phyloP scores from a whole-genome alignment of 23 tunicate species.

The Phallusia fumigata region DNA sequence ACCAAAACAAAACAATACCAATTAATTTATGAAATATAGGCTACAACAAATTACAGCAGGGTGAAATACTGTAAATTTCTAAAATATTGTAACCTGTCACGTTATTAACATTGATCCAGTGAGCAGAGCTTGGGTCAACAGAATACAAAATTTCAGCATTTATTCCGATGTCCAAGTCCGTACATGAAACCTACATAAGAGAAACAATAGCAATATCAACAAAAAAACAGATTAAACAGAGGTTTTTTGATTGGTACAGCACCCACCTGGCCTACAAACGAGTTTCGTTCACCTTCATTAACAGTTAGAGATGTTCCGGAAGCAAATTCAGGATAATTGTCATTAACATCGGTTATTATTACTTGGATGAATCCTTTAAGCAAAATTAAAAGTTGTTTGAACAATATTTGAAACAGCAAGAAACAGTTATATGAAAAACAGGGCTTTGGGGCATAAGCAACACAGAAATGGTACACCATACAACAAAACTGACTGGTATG shows the following conservation, averaged over 20 bases:
- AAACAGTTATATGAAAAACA: too few relatives aligned
- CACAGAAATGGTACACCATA: too few relatives aligned
- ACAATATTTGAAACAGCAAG: too few relatives aligned
- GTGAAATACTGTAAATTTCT: too few relatives aligned
- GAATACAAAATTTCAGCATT: not conserved
- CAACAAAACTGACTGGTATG: too few relatives aligned
- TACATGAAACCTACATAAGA: not conserved
- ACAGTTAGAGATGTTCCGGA: not conserved
- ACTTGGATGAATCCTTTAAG: not conserved
- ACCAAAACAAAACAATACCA: too few relatives aligned
- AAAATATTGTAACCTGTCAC: too few relatives aligned
- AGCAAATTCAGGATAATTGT: conserved; percentile 55
- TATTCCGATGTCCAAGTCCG: not conserved
- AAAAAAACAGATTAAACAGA: not conserved
- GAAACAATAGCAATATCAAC: not conserved
- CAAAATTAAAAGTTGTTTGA: not conserved
- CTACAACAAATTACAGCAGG: too few relatives aligned
- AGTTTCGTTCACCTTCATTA: conserved; percentile 10
- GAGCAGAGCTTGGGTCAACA: not conserved
- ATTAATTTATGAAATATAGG: too few relatives aligned
- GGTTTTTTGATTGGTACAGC: not conserved
- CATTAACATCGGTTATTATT: conserved; percentile 40
- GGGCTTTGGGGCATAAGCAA: too few relatives aligned
- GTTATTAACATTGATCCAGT: not conserved
- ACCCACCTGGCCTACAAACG: conserved; percentile 36